Conservation (phyloP, 2,797 vertebrate species). For the Sitta carolinensis region DNA sequence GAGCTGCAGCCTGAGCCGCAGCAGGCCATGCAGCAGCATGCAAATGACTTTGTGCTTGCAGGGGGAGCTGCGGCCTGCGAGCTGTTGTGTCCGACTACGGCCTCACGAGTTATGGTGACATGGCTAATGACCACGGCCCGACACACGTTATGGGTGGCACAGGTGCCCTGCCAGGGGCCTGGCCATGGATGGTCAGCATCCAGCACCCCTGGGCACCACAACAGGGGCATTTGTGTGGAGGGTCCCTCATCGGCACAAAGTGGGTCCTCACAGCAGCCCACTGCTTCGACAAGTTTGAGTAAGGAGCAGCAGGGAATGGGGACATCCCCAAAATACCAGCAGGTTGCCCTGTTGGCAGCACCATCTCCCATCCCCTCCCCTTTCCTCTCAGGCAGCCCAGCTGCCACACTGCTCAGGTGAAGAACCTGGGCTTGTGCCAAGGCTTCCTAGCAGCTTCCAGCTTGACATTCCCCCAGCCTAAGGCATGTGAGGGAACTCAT, state of each 20-base stretch:
- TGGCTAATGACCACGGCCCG: neutral
- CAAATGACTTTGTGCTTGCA: neutral
- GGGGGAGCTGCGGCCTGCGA: rapidly evolving
- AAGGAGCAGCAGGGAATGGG: neutral
- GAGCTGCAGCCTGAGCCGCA: neutral
- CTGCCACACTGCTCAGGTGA: neutral
- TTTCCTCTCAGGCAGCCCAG: neutral
- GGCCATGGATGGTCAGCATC: neutral
- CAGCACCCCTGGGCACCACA: neutral
- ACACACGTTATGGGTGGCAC: neutral
- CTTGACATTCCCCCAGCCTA: neutral
- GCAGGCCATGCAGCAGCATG: neutral
- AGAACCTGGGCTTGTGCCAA: neutral
- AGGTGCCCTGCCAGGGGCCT: neutral
- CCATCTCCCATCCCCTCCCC: neutral
- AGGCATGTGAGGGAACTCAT: neutral
- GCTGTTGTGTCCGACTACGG: too few species aligned
- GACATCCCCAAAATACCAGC: neutral
- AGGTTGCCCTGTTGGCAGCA: neutral
- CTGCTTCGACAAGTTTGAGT: neutral
- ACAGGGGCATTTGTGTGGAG: neutral
- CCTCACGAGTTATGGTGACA: too few species aligned
- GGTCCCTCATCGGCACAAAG: rapidly evolving
- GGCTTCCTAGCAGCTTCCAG: too few species aligned
- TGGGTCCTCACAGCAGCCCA: neutral